A percentile compares a stretch with the other conserved stretches of the same genome.
Evolutionary conservation across 2,797 vertebrate species (phyloP).

Genomic region (Acrocephalus scirpaceus): DNA sequence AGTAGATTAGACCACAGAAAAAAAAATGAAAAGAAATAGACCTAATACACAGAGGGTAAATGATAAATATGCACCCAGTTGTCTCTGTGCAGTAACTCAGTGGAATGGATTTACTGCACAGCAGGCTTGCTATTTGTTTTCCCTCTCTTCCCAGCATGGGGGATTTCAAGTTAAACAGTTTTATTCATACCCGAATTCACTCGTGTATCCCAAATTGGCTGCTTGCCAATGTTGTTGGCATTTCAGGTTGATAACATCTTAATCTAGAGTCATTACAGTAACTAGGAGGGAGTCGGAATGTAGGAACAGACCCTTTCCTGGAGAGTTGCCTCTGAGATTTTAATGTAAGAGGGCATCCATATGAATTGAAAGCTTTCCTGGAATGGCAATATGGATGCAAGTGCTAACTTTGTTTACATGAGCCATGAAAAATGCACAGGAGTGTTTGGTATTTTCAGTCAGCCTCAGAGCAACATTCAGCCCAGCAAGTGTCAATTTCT

Average conservation of each 20-base stretch:
- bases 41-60: not conserved
- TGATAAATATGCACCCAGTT: conserved; percentile 15
- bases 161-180: conserved; percentile 35
- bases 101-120: conserved; percentile 31
- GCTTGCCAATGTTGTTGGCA: conserved; percentile 44
- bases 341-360: not conserved
- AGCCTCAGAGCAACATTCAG: not conserved
- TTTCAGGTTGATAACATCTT: conserved; percentile 50
- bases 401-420: not conserved
- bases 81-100: not conserved
- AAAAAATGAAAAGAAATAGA: conserved; percentile 11
- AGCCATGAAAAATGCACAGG: not conserved
- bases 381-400: not conserved
- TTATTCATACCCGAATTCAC: conserved; percentile 46
- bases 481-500: not conserved
- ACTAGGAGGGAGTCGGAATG: not conserved
- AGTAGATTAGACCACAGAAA: not conserved
- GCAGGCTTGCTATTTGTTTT: conserved; percentile 44
- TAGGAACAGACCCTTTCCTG: not conserved
- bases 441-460: not conserved
- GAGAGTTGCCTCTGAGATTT: not conserved
- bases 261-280: conserved; percentile 52
- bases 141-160: not conserved
- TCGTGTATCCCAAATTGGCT: conserved; percentile 44
- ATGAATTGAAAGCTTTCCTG: not conserved